These are phyloP conservation scores for Oegoconia quadripuncta DNA, from an alignment of 2,888 invertebrate genomes.

Conservation along the genomic window DNA sequence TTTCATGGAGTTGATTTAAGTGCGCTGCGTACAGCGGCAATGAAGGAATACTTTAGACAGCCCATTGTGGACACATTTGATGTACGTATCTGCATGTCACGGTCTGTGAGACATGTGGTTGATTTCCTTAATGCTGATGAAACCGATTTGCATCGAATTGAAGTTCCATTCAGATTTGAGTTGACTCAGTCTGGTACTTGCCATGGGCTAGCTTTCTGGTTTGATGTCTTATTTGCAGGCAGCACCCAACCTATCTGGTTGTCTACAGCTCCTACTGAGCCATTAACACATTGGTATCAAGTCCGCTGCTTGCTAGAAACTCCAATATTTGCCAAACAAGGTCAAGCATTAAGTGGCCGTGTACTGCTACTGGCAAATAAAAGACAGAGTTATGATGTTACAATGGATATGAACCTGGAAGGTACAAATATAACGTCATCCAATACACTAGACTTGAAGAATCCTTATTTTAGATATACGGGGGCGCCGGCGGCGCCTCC, in stretches of 20 bases:
- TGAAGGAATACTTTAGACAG: constrained; percentile 98
- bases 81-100: constrained; percentile 96
- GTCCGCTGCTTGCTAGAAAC: constrained; percentile 96
- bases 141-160: constrained; percentile 95
- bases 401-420: constrained; percentile 94
- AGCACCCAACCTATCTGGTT: constrained; percentile 99
- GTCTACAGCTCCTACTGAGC: constrained; percentile 98
- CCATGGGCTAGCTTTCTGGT: constrained; percentile 99
- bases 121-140: constrained; percentile 96
- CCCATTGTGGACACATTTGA: constrained; percentile 99
- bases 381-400: constrained; percentile 99
- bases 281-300: constrained; percentile 99
- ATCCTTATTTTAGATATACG: constrained; percentile 98
- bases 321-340: constrained; percentile 96
- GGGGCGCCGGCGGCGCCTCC: constrained; percentile 95
- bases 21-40: constrained; percentile 94
- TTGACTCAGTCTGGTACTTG: constrained; percentile 95
- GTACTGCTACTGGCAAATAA: constrained; percentile 95
- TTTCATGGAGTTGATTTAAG: constrained; percentile 99
- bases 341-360: constrained; percentile 92
- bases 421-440: constrained; percentile 91
- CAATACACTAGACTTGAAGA: constrained; percentile 97
- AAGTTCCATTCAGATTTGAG: constrained; percentile 96
- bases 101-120: constrained; percentile 94
- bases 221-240: constrained; percentile 93